These are phyloP conservation scores for Arion vulgaris DNA, from an alignment of 1,140 invertebrate genomes.

Conservation along the genomic window DNA sequence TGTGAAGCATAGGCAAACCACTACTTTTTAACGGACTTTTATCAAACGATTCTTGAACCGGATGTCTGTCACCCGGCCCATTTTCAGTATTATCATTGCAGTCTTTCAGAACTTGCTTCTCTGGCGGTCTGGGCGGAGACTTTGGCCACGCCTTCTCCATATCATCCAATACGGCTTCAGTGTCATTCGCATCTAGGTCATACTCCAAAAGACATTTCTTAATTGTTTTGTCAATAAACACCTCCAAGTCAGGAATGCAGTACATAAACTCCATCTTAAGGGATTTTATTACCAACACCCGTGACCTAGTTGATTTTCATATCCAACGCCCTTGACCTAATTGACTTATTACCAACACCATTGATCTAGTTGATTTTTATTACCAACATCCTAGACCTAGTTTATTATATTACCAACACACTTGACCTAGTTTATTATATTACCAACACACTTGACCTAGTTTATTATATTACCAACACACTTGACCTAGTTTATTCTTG, in stretches of 20 bases:
- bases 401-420: too few relatives aligned
- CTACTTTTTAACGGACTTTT: background rate
- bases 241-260: constrained; percentile 29
- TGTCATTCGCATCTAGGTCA: constrained; percentile 28
- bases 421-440: too few relatives aligned
- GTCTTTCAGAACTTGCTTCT: constrained; percentile 9
- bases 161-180: constrained; percentile 28
- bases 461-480: too few relatives aligned
- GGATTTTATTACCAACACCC: background rate
- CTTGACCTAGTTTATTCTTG: too few relatives aligned
- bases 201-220: constrained; percentile 33
- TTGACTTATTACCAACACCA: too few relatives aligned
- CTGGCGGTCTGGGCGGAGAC: background rate
- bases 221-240: constrained; percentile 32
- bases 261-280: constrained; percentile 27
- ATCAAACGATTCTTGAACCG: background rate
- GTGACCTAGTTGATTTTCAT: too few relatives aligned
- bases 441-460: too few relatives aligned
- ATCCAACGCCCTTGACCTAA: too few relatives aligned
- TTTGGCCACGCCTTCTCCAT: constrained; percentile 34
- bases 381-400: too few relatives aligned
- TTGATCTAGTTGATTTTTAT: too few relatives aligned
- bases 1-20: background rate
- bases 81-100: constrained; percentile 26
- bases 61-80: background rate